phyloP scores from a whole-genome alignment of 2,113 vertebrate genomes.

The Engraulis encrasicolus region DNA sequence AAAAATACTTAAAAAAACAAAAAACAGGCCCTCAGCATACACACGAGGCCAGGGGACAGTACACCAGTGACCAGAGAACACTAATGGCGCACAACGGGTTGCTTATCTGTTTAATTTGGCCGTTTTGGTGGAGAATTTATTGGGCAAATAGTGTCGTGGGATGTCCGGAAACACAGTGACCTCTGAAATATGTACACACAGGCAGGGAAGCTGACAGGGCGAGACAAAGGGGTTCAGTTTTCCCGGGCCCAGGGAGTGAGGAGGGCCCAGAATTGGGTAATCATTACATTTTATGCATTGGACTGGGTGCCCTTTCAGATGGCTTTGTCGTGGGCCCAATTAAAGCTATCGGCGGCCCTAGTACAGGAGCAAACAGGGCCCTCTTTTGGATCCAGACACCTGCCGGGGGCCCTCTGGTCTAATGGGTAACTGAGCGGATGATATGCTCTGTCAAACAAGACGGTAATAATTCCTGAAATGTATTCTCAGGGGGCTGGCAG shows the following conservation, averaged over 20 bases:
- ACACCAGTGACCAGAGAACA: neutral
- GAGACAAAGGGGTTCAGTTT: too few relatives aligned
- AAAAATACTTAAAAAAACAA: too few relatives aligned
- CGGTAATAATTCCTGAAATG: neutral
- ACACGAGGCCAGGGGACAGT: neutral
- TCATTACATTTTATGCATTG: too few relatives aligned
- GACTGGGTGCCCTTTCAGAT: too few relatives aligned
- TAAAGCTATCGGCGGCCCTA: too few relatives aligned
- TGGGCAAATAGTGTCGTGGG: neutral
- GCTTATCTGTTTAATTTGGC: constrained; percentile 7
- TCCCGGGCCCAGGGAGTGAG: too few relatives aligned
- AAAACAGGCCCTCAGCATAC: too few relatives aligned
- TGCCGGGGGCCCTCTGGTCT: constrained; percentile 2
- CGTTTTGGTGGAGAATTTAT: neutral
- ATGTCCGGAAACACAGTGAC: neutral
- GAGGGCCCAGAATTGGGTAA: too few relatives aligned
- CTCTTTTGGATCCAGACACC: neutral
- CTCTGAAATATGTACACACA: neutral
- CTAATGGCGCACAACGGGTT: neutral
- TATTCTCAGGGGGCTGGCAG: neutral
- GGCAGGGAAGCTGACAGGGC: too few relatives aligned
- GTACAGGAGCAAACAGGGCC: neutral
- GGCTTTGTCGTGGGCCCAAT: too few relatives aligned
- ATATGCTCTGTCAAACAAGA: constrained; percentile 17
- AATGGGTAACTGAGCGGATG: neutral